Conservation (phyloP, 2,888 invertebrate genomes). For the Mesoligia furuncula region DNA sequence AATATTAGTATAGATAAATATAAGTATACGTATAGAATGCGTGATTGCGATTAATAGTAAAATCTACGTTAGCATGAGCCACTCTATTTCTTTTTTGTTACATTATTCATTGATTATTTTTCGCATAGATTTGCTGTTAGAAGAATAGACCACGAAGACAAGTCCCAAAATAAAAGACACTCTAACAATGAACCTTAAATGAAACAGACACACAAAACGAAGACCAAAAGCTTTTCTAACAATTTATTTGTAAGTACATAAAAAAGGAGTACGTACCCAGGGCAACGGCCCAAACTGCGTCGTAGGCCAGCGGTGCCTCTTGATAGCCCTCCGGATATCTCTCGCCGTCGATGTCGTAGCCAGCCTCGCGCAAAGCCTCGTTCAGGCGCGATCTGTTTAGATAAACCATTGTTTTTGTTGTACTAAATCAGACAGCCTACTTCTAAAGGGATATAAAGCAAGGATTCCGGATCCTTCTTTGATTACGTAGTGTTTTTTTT, state of each 20-base stretch:
- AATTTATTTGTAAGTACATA: slow-evolving; percentile 57
- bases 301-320: slow-evolving; percentile 99
- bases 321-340: slow-evolving; percentile 98
- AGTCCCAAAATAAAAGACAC: slow-evolving; percentile 1
- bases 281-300: slow-evolving; percentile 99
- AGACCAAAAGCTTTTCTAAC: slow-evolving; percentile 38
- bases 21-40: neutral
- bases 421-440: slow-evolving; percentile 56
- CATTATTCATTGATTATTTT: neutral
- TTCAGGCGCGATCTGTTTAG: slow-evolving; percentile 93
- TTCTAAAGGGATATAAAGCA: slow-evolving; percentile 48
- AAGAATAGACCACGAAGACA: neutral
- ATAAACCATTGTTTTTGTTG: slow-evolving; percentile 71
- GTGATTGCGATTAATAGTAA: slow-evolving; percentile 23
- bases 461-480: slow-evolving; percentile 46
- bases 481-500: slow-evolving; percentile 41
- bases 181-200: neutral
- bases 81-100: neutral
- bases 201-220: slow-evolving; percentile 22
- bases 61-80: neutral
- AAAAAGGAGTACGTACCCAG: slow-evolving; percentile 91
- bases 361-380: slow-evolving; percentile 94
- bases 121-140: neutral
- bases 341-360: slow-evolving; percentile 96
- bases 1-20: no score